A percentile compares a stretch with the other conserved stretches of the same genome.
phyloP scores from a whole-genome alignment of 2,888 invertebrate species.

The Anagyrus pseudococci region DNA sequence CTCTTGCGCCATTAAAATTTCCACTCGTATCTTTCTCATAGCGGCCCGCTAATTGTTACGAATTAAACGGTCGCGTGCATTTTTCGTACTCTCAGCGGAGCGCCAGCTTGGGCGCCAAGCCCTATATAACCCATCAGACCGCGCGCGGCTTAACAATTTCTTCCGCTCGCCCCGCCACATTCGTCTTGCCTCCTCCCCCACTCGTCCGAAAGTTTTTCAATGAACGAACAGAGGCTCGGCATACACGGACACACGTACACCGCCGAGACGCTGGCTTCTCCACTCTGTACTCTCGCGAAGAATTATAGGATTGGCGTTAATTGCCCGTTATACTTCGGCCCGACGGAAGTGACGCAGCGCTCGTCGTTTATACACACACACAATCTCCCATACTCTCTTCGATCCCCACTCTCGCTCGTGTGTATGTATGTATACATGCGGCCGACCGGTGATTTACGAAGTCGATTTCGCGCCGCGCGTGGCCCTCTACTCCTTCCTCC shows the following conservation, averaged over 20 bases:
- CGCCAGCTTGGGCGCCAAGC: too few relatives aligned
- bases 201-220: slow-evolving; percentile 29
- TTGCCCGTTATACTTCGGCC: slow-evolving; percentile 43
- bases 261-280: slow-evolving; percentile 5
- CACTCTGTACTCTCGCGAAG: too few relatives aligned
- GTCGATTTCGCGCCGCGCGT: slow-evolving; percentile 31
- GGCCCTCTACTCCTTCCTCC: not conserved
- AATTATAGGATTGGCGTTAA: slow-evolving; percentile 46
- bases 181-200: not conserved
- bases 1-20: too few relatives aligned
- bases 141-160: too few relatives aligned
- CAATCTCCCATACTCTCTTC: too few relatives aligned
- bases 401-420: slow-evolving; percentile 5
- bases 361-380: too few relatives aligned
- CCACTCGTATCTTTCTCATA: too few relatives aligned
- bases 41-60: too few relatives aligned
- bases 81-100: too few relatives aligned
- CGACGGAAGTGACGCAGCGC: slow-evolving; percentile 43
- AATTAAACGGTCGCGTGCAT: too few relatives aligned
- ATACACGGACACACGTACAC: not conserved
- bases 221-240: slow-evolving; percentile 5
- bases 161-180: slow-evolving; percentile 9
- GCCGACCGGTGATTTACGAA: slow-evolving; percentile 38
- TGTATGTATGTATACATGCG: not conserved
- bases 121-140: too few relatives aligned